phyloP scores from a whole-genome alignment of 1,140 invertebrate genomes.

The Bombus cullumanus region DNA sequence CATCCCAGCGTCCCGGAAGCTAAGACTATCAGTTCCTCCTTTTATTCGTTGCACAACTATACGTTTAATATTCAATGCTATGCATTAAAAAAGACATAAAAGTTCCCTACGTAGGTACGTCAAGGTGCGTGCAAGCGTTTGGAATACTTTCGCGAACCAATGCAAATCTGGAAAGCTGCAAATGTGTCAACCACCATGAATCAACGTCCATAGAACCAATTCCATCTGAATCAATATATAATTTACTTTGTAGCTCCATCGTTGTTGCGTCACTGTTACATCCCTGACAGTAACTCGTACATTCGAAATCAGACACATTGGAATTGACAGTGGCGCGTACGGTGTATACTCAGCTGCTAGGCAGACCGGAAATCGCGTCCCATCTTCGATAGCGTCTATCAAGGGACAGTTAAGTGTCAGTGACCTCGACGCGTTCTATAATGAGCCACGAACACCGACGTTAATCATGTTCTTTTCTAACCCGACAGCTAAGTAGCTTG shows the following conservation, averaged over 20 bases:
- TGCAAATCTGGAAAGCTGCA: neutral
- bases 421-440: constrained; percentile 9
- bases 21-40: too few species aligned
- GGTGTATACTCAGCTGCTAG: neutral
- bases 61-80: too few species aligned
- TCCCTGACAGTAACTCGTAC: neutral
- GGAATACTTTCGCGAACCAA: too few species aligned
- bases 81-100: too few species aligned
- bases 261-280: neutral
- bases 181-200: neutral
- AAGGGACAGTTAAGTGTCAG: neutral
- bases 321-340: neutral
- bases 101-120: too few species aligned
- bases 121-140: too few species aligned
- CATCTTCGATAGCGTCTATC: constrained; percentile 10
- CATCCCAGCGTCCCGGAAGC: too few species aligned
- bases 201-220: neutral
- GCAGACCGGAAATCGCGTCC: neutral
- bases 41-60: too few species aligned
- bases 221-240: neutral
- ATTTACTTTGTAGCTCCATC: neutral
- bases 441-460: neutral
- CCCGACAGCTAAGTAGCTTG: neutral
- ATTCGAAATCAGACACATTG: neutral
- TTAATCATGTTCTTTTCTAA: neutral